Evolutionary conservation across 2,113 vertebrate genomes (phyloP).

Genomic region (Butorides virescens): DNA sequence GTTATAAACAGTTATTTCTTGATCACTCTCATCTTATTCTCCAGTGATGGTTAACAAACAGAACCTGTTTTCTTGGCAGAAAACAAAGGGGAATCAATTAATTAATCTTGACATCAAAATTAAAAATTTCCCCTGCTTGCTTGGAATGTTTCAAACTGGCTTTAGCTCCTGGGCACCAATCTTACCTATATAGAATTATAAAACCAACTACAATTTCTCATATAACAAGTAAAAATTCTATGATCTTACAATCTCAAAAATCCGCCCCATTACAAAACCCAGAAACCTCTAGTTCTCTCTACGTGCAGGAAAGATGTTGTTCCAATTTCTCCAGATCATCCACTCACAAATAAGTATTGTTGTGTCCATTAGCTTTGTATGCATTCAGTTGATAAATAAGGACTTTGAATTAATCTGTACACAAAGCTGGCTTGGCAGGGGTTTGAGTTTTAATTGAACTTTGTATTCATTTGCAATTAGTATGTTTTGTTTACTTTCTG

Average conservation of each 20-base stretch:
- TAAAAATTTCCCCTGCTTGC: not conserved
- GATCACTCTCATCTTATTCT: not conserved
- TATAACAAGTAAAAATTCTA: not conserved
- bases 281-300: not conserved
- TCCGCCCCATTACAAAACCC: not conserved
- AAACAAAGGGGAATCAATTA: not conserved
- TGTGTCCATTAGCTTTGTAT: not conserved
- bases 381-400: constrained; percentile 14
- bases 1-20: not conserved
- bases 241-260: not conserved
- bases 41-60: not conserved
- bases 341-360: not conserved
- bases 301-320: not conserved
- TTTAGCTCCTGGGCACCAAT: not conserved
- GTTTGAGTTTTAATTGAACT: constrained; percentile 62
- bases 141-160: not conserved
- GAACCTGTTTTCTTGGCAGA: not conserved
- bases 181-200: not conserved
- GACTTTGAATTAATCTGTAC: constrained; percentile 44
- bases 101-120: not conserved
- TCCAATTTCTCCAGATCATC: not conserved
- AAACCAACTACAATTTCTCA: not conserved
- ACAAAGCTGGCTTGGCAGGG: constrained; percentile 27
- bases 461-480: constrained; percentile 54
- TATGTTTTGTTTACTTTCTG: constrained; percentile 67